Evolutionary conservation across 2,113 vertebrate species (phyloP), one percentile per base, ranked within the genome.

Genomic region (Cnemophilus loriae): DNA sequence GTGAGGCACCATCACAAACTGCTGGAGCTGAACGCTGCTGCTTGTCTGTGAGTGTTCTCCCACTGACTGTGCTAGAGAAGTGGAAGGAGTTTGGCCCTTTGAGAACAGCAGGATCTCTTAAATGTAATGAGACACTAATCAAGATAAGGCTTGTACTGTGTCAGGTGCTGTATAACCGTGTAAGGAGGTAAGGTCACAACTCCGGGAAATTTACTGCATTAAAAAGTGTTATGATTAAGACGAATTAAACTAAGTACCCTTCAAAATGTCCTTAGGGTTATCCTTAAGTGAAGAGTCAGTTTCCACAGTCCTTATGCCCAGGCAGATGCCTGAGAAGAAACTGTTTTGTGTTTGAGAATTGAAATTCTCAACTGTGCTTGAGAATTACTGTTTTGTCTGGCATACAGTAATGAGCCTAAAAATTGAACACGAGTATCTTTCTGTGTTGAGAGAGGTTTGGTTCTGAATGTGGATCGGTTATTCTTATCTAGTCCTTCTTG

Each of bases 31-130:
- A 92, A 55, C 9, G 0, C 26, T 55, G 71, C 59, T 79, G 32
- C 41, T 39, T 1, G 46, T 18, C 26, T 76, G 10, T 46, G 75
- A 77, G 59, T 33, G 35, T 80, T 90, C 55, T 86, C 57, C 32
- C 16, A 3, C 32, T 84, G 50, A 50, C 42, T 88, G 55, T 69
- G 32, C 67, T 74, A 18, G 1, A 6, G 42, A 47, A 44, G 28
- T 22, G 83, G 82, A 68, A 79, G 92, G 56, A 44, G 44, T 90
- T 92, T 63, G 47, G 42, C 52, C 27, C 39, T 81, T 59, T 47
- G 77, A 57, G 83, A 93, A n/a, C 73, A 91, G 73, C 64, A 75
- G 69, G 73, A 87, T 95, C 86, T 89, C 76, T 84, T 95, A 90
- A 95, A 92, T 60, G 91, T 90, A 94, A 94, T 11, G 76, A 78